Evolutionary conservation across 1,140 invertebrate species (phyloP).

Genomic region (Goniozus legneri): DNA sequence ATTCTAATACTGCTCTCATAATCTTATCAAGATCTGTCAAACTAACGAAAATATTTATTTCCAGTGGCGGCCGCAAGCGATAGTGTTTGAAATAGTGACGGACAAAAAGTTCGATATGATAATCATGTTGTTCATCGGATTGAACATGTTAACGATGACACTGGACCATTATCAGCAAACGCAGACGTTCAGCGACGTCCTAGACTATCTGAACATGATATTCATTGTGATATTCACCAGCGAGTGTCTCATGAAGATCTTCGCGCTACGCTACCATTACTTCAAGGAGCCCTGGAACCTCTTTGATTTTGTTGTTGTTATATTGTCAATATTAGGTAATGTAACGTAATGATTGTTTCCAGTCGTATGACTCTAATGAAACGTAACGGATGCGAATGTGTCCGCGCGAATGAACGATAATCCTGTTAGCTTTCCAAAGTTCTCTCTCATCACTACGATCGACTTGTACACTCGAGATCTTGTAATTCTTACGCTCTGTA

Average conservation of each 20-base stretch:
- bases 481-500: slow-evolving; percentile 1
- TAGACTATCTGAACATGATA: slow-evolving; percentile 92
- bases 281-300: slow-evolving; percentile 99
- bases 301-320: slow-evolving; percentile 98
- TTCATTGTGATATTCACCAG: slow-evolving; percentile 98
- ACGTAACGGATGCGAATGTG: slow-evolving; percentile 14
- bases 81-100: slow-evolving; percentile 95
- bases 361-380: slow-evolving; percentile 51
- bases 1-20: not conserved
- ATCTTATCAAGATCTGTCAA: not conserved
- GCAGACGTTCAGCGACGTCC: slow-evolving; percentile 73
- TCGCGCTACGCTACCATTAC: slow-evolving; percentile 95
- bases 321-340: slow-evolving; percentile 94
- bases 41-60: slow-evolving; percentile 37
- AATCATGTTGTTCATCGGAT: slow-evolving; percentile 97
- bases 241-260: slow-evolving; percentile 96
- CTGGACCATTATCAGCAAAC: slow-evolving; percentile 92
- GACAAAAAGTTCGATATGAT: slow-evolving; percentile 99
- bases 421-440: slow-evolving; percentile 39
- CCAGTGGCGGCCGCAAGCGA: slow-evolving; percentile 91
- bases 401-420: slow-evolving; percentile 12
- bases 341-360: slow-evolving; percentile 51
- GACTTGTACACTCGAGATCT: no score
- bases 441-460: slow-evolving; percentile 12
- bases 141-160: slow-evolving; percentile 99